These are phyloP conservation scores for Homarus gammarus DNA, from an alignment of 2,888 invertebrate genomes.

Conservation along the genomic window DNA sequence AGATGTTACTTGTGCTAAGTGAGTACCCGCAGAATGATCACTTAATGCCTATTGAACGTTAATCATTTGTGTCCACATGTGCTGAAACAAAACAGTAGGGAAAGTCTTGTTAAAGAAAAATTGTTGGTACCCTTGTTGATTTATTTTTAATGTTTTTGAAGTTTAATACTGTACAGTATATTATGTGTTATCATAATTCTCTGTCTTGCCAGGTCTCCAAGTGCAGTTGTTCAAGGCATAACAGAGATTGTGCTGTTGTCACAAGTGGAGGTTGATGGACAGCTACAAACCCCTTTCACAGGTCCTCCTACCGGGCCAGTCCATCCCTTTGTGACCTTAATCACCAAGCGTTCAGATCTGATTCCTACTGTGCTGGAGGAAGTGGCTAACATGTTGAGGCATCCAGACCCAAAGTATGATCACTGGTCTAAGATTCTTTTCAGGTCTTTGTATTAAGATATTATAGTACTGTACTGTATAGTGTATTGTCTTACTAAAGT, in stretches of 20 bases:
- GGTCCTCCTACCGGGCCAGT: slow-evolving; percentile 67
- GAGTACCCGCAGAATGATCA: slow-evolving; percentile 5
- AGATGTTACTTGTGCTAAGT: slow-evolving; percentile 68
- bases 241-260: slow-evolving; percentile 60
- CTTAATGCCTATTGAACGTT: too few species aligned
- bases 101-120: too few species aligned
- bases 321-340: slow-evolving; percentile 67
- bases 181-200: neutral
- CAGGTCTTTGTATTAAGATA: too few species aligned
- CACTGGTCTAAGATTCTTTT: too few species aligned
- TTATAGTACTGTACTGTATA: too few species aligned
- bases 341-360: slow-evolving; percentile 67
- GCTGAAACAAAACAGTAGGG: too few species aligned
- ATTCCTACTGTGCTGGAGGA: slow-evolving; percentile 67
- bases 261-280: slow-evolving; percentile 4
- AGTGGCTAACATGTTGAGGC: slow-evolving; percentile 56
- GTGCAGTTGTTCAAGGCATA: slow-evolving; percentile 58
- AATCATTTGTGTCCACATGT: too few species aligned
- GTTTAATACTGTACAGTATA: too few species aligned
- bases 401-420: slow-evolving; percentile 67
- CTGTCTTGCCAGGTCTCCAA: slow-evolving; percentile 54
- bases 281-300: slow-evolving; percentile 55
- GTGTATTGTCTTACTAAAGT: too few species aligned
- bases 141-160: too few species aligned
- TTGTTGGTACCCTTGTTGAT: too few species aligned